Base-by-base conservation (phyloP, 2,797 vertebrate genomes). In the Knipowitschia caucasica region DNA sequence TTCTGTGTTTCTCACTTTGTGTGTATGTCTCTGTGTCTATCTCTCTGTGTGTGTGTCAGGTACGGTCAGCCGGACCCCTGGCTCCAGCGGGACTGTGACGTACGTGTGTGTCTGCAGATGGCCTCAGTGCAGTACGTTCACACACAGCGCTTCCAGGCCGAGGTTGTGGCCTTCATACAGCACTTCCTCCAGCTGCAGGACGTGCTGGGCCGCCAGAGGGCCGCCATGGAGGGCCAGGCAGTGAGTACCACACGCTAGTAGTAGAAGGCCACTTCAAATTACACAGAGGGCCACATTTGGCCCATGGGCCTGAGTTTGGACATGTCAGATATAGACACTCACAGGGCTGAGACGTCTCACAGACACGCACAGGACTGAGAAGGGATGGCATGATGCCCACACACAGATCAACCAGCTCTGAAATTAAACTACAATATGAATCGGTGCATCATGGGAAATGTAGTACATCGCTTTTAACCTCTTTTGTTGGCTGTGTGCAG, bases 161-260 rank as follows among this genome's bases (percentile, higher is more conserved):
- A 99, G 77, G 93, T 99, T 72, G 93, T 97, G 35, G 88, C 95
- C 31, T 98, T 98, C 69, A 92, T 99, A 36, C 97, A 98, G 45
- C 95, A 99, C 39, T 99, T 99, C 53, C 96, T 95, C 0, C 97
- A 99, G 85, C 89, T 99, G 7, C 97, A 99, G 57, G 97, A 98
- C 0, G 92, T 99, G 52, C 59, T 99, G 1, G 97, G 96, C 33
- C 75, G 97, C 30, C 97, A 99, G 77, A 92, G 96, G 74, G 96
- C 97, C 2, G 97, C 97, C 0, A 84, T 98, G 14, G 93, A 98
- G 82, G 97, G 97, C 25, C 96, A 99, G 78, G 90, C 92, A 39
- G 97, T 99, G 87, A 71, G 93, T 85, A 30, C 1, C 24, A 1
- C 15, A n/a, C n/a, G n/a, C n/a, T n/a, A n/a, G n/a, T n/a, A n/a